phyloP scores from a whole-genome alignment of 1,140 invertebrate genomes.

The Danaus plexippus region DNA sequence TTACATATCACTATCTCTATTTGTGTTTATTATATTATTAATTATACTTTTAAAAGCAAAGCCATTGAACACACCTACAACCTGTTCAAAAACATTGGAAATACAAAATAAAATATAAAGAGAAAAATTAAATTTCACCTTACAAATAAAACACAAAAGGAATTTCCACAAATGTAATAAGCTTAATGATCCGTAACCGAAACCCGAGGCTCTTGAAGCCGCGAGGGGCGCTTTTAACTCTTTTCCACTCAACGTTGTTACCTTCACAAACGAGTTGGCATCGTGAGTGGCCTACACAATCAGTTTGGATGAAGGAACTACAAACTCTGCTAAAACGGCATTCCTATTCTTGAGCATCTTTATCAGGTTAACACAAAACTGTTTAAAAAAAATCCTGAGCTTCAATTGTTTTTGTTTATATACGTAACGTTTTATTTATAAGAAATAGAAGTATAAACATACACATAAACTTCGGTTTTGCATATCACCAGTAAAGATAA shows the following conservation, averaged over 20 bases:
- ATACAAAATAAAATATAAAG: constrained; percentile 2
- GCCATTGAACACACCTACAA: too few relatives aligned
- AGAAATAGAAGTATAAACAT: too few relatives aligned
- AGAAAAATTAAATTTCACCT: constrained; percentile 3
- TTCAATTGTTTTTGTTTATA: too few relatives aligned
- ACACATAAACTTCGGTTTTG: too few relatives aligned
- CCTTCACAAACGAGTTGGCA: constrained; percentile 51
- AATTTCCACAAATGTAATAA: constrained; percentile 32
- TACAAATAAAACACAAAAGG: constrained; percentile 13
- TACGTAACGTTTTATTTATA: too few relatives aligned
- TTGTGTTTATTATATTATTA: too few relatives aligned
- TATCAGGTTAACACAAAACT: too few relatives aligned
- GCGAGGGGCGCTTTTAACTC: constrained; percentile 43
- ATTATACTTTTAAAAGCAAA: too few relatives aligned
- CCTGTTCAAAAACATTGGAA: constrained; percentile 2
- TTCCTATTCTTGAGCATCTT: not conserved
- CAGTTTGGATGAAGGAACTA: constrained; percentile 27
- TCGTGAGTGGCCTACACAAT: constrained; percentile 51
- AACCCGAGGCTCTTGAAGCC: constrained; percentile 31
- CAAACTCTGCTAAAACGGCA: constrained; percentile 14
- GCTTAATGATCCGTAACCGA: constrained; percentile 45
- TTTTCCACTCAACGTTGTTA: constrained; percentile 61
- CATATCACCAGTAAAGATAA: too few relatives aligned
- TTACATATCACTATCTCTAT: too few relatives aligned
- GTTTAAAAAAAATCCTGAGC: too few relatives aligned